Evolutionary conservation across 1,140 invertebrate species (phyloP), one percentile per base, ranked within the genome.

Genomic region (Drosophila equinoxialis): DNA sequence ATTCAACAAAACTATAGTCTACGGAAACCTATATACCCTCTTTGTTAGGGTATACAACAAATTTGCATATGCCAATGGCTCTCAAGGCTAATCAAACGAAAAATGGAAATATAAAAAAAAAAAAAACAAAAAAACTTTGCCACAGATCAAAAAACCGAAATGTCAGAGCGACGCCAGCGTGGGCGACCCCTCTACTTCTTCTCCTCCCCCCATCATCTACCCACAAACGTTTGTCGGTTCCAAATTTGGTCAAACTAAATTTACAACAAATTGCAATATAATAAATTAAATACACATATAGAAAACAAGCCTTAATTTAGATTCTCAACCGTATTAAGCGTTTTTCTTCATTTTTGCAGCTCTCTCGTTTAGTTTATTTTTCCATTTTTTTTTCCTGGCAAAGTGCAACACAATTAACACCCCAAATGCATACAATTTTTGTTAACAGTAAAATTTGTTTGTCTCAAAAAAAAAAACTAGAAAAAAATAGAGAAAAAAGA

Each of bases 401-500:
- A 87, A 86, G 84, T 89, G 84, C 84, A 89, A 89, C 74, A 89
- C 80, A 89, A 89, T 89, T 89, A 89, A 89, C 84, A 89, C 84
- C 85, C 80, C 84, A 89, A 89, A 78, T 78, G 80, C 84, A 89
- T 70, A 78, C 77, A 80, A 65, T 64, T 65, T 84, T 73, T 77
- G 45, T 51, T 86, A 87, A 87, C 83, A 87, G 84, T 87, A 87
- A 84, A 87, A 83, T 87, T 83, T 87, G 84, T 89, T 87, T 87
- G 83, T 37, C 57, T 45, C 20, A 48, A 45, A 48, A 17, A 54
- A 45, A 64, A 8, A 67, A 13, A 66, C 11, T n/a, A n/a, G n/a
- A n/a, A n/a, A n/a, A 17, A 30, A 30, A 0, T 6, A 6, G 30
- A 30, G 48, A 72, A 37, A 67, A 30, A 57, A 11, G 37, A 64